These are phyloP conservation scores for Apoda limacodes DNA, from an alignment of 2,888 invertebrate species.

Conservation along the genomic window DNA sequence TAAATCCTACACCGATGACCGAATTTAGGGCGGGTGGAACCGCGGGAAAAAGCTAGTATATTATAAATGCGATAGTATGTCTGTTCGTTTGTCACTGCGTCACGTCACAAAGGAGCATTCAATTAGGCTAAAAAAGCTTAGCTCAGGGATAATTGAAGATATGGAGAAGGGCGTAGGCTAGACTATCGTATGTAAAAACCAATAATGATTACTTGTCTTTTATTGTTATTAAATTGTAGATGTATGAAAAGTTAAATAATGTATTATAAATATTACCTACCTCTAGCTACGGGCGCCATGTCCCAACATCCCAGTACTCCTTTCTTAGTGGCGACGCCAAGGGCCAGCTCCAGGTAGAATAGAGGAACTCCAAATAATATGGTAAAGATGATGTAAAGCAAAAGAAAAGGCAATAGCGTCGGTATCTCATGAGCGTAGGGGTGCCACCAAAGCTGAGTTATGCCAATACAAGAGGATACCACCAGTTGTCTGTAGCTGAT, in stretches of 20 bases:
- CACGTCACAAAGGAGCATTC: no score
- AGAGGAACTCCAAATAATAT: conserved; percentile 48
- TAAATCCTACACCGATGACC: no score
- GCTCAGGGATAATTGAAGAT: no score
- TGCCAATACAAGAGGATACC: conserved; percentile 47
- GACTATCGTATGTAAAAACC: no score
- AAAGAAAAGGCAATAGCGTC: conserved; percentile 45
- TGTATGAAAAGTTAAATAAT: background rate
- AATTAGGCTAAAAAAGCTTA: no score
- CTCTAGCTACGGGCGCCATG: conserved; percentile 49
- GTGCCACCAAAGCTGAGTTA: conserved; percentile 56
- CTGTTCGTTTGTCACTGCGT: no score
- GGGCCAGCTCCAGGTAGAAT: conserved; percentile 50
- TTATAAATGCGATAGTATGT: no score
- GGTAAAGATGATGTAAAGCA: conserved; percentile 53
- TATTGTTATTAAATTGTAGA: no score
- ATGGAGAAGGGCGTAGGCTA: no score
- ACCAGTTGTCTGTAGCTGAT: conserved; percentile 55
- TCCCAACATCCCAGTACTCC: conserved; percentile 57
- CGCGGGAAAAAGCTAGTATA: no score
- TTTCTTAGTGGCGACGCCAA: conserved; percentile 53
- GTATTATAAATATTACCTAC: conserved; percentile 30
- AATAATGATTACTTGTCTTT: no score
- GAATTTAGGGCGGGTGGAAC: no score
- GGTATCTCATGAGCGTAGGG: conserved; percentile 46